Base-by-base conservation (phyloP, 2,797 vertebrate genomes). In the Gymnopithys bicolor region DNA sequence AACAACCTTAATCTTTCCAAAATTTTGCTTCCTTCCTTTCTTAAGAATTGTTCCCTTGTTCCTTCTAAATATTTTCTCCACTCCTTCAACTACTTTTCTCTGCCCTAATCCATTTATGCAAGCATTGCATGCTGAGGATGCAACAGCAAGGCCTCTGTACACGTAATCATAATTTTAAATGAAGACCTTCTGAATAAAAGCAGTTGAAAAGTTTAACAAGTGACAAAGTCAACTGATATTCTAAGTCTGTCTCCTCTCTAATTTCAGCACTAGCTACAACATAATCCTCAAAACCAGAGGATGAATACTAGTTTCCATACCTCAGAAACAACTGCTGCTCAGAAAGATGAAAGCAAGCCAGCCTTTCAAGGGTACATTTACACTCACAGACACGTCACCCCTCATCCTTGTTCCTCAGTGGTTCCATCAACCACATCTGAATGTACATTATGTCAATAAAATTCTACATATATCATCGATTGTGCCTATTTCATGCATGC, bases 281-380 rank as follows among this genome's bases (percentile, higher is more conserved):
- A 62, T 23, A 94, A 66, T 43, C 70, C 63, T 81, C 62, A 86
- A 91, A 81, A 85, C 5, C n/a, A 45, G 62, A 81, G 79, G 23
- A 78, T 22, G 27, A 84, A 70, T 79, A 64, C 41, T 67, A 16
- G 53, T 77, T 91, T 93, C 67, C 55, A 35, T 32, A 83, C 11
- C 15, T 58, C 46, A 56, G 60, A 86, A 91, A 91, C 30, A 84
- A 55, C 59, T 93, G 88, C 66, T 91, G 55, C 82, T 84, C 96
- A 70, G 78, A 91, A 94, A 92, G 66, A 93, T 48, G 62, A 91
- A 91, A 94, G 75, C 69, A 95, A 97, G 59, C 6, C 5, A 81
- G 80, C n/a, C 62, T 96, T 58, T 86, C 77, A 84, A 81, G 59
- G n/a, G 46, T 81, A 81, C 60, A 39, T 46, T 86, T 83, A 87